phyloP scores from a whole-genome alignment of 2,888 invertebrate species.

The Heliconius erato region DNA sequence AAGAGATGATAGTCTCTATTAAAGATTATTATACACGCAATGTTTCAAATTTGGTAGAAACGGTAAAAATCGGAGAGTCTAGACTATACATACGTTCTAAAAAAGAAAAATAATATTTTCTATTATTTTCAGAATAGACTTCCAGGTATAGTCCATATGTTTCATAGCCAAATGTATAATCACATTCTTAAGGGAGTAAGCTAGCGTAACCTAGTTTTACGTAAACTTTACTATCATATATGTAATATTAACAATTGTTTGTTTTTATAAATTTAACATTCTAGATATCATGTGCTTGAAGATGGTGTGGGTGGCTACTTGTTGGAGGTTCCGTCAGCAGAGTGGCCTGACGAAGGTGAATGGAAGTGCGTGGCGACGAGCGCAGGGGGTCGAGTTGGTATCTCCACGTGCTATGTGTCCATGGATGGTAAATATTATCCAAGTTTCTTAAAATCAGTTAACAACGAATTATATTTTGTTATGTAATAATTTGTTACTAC shows the following conservation, averaged over 20 bases:
- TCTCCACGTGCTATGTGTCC: conserved; percentile 89
- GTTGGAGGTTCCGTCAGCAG: conserved; percentile 90
- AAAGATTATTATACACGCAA: no score
- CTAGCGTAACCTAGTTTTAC: neutral
- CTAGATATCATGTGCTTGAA: conserved; percentile 89
- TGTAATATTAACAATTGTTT: neutral
- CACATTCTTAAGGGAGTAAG: neutral
- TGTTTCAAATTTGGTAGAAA: no score
- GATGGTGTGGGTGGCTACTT: conserved; percentile 94
- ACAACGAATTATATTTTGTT: neutral
- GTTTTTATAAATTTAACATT: conserved; percentile 16
- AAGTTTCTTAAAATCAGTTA: neutral
- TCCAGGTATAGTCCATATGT: neutral
- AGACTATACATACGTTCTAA: no score
- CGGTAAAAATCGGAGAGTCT: no score
- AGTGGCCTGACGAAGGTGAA: conserved; percentile 94
- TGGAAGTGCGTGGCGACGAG: conserved; percentile 96
- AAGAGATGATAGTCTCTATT: no score
- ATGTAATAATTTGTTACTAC: neutral
- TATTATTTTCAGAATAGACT: neutral
- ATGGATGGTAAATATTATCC: conserved; percentile 90
- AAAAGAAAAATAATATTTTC: no score
- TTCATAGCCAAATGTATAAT: neutral
- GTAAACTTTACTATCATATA: neutral
- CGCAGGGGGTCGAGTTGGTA: conserved; percentile 90